Conservation (phyloP, 1,140 invertebrate genomes). For the Euura lappo region DNA sequence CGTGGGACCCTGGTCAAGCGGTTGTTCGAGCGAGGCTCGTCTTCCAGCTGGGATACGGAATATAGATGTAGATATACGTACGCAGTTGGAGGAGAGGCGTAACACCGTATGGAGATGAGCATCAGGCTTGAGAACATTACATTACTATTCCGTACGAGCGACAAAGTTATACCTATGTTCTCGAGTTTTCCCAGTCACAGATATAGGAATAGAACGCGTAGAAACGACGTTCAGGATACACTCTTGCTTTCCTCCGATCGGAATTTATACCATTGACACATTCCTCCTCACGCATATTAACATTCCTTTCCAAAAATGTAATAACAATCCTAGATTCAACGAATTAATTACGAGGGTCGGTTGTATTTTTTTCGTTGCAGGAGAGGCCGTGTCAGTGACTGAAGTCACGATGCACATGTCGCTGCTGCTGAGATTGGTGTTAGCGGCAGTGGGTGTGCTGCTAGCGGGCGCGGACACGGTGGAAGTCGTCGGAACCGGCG, state of each 20-base stretch:
- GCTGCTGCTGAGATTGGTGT: conserved; percentile 58
- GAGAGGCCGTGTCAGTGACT: conserved; percentile 55
- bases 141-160: not conserved
- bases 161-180: not conserved
- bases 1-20: not conserved
- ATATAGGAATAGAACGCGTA: no score
- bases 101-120: not conserved
- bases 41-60: not conserved
- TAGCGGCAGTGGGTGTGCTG: conserved; percentile 56
- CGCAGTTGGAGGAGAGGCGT: no score
- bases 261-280: not conserved
- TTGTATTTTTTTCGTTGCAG: conserved; percentile 38
- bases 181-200: not conserved
- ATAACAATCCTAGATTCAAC: no score
- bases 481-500: conserved; percentile 22
- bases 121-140: not conserved
- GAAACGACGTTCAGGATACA: not conserved
- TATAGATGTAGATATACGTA: not conserved
- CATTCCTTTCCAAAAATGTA: not conserved
- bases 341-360: no score
- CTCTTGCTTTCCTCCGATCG: not conserved
- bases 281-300: not conserved
- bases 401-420: conserved; percentile 60
- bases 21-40: not conserved
- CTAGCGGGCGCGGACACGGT: conserved; percentile 33